A percentile compares a stretch with the other conserved stretches of the same genome.
Conservation (phyloP, 2,113 vertebrate species). For the Bettongia penicillata region DNA sequence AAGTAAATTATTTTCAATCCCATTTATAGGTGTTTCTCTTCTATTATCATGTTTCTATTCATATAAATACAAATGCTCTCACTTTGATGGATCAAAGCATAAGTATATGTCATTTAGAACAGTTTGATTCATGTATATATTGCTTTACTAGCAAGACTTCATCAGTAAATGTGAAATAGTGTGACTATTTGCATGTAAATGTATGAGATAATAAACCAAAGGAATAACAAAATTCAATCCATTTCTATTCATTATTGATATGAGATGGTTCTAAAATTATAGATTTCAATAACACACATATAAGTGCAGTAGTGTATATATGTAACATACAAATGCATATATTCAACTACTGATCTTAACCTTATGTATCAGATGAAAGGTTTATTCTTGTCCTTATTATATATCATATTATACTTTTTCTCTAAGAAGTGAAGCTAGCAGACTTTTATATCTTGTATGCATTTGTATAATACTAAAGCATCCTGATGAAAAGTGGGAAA, state of each 20-base stretch:
- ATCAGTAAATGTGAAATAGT: background rate
- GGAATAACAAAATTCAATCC: slow-evolving; percentile 27
- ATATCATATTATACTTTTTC: slow-evolving; percentile 6
- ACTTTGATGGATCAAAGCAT: slow-evolving; percentile 34
- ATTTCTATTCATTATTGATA: slow-evolving; percentile 11
- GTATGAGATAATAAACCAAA: slow-evolving; percentile 19
- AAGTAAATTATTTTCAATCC: slow-evolving; percentile 34
- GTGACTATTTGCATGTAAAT: slow-evolving; percentile 33
- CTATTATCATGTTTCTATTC: background rate
- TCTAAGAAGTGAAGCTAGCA: slow-evolving; percentile 7
- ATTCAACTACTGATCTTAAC: background rate
- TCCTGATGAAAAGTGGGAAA: slow-evolving; percentile 41
- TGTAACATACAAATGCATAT: background rate
- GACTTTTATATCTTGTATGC: background rate
- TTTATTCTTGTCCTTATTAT: background rate
- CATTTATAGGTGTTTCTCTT: background rate
- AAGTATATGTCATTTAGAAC: slow-evolving; percentile 7
- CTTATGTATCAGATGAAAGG: slow-evolving; percentile 9
- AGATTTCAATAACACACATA: background rate
- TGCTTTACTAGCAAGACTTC: slow-evolving; percentile 32
- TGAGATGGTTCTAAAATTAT: slow-evolving; percentile 17
- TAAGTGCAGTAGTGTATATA: background rate
- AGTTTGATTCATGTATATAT: slow-evolving; percentile 5
- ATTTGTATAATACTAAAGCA: slow-evolving; percentile 12
- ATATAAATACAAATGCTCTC: background rate